These are phyloP conservation scores for Capromys pilorides DNA, from an alignment of 2,797 vertebrate genomes.

Conservation along the genomic window DNA sequence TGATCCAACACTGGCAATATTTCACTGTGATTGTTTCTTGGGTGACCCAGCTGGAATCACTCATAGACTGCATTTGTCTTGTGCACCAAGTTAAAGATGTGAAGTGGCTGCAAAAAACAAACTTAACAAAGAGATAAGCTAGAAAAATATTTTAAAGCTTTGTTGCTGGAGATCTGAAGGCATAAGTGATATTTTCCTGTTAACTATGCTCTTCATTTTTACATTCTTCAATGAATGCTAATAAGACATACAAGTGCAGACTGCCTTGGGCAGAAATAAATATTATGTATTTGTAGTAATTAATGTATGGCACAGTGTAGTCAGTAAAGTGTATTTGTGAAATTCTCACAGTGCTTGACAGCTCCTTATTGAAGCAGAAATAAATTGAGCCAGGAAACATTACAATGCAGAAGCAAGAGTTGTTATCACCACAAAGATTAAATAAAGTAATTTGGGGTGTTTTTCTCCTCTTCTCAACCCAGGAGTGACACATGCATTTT, in stretches of 20 bases:
- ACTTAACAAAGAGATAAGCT: conserved; percentile 55
- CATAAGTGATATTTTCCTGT: conserved; percentile 59
- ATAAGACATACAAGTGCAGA: conserved; percentile 54
- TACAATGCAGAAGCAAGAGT: conserved; percentile 55
- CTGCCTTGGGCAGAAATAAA: conserved; percentile 63
- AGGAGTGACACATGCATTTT: conserved; percentile 50
- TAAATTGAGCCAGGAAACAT: conserved; percentile 67
- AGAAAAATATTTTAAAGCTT: conserved; percentile 65
- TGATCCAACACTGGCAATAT: neutral
- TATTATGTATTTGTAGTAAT: conserved; percentile 68
- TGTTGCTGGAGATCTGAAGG: conserved; percentile 48
- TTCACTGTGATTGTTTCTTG: conserved; percentile 16
- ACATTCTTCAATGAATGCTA: conserved; percentile 53
- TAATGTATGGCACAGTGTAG: conserved; percentile 72
- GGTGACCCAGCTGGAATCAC: neutral
- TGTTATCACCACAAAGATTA: conserved; percentile 24
- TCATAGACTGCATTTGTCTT: neutral
- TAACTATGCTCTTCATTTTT: conserved; percentile 64
- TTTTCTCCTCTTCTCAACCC: conserved; percentile 25
- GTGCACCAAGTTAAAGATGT: conserved; percentile 6
- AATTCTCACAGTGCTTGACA: conserved; percentile 62
- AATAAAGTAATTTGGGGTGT: conserved; percentile 52
- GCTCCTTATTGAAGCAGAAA: conserved; percentile 62
- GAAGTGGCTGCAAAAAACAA: neutral
- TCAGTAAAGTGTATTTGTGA: conserved; percentile 63